Percentiles rank a stretch among this genome's conserved stretches.
phyloP scores from a whole-genome alignment of 2,113 vertebrate species.

The Chloropsis hardwickii region DNA sequence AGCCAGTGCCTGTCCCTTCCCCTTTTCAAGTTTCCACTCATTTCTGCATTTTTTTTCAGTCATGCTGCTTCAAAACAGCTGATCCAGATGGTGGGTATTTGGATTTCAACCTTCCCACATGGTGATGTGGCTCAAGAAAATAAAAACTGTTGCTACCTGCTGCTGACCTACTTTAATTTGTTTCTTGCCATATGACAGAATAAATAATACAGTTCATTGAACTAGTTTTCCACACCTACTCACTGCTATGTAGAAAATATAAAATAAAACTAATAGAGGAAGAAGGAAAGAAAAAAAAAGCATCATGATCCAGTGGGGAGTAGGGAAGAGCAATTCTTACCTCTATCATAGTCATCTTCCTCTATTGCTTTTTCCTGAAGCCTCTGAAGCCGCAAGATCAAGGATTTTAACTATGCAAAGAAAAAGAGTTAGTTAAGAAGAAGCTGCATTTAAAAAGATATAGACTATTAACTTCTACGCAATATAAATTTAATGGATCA shows the following conservation, averaged over 20 bases:
- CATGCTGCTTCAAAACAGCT: constrained; percentile 44
- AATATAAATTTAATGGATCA: background rate
- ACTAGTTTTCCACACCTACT: background rate
- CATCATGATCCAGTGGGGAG: background rate
- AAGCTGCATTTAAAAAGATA: background rate
- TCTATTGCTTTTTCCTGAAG: constrained; percentile 86
- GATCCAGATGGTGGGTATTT: constrained; percentile 37
- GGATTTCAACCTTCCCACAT: constrained; percentile 1
- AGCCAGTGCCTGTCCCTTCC: background rate
- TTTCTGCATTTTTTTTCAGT: background rate
- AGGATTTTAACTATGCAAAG: constrained; percentile 78
- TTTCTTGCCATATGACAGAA: background rate
- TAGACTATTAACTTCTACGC: background rate
- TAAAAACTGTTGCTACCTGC: constrained; percentile 40
- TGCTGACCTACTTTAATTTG: constrained; percentile 47
- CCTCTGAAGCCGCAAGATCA: constrained; percentile 81
- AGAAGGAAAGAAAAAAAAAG: background rate
- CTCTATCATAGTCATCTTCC: constrained; percentile 87
- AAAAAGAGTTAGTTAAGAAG: background rate
- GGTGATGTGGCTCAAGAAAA: constrained; percentile 27
- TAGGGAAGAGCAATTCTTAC: constrained; percentile 45
- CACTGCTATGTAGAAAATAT: background rate
- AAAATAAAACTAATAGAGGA: background rate
- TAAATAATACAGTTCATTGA: background rate
- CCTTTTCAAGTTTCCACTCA: constrained; percentile 6